A percentile compares a stretch with the other conserved stretches of the same genome.
Conservation (phyloP, 1,140 invertebrate species). For the Drosophila subpulchrella region DNA sequence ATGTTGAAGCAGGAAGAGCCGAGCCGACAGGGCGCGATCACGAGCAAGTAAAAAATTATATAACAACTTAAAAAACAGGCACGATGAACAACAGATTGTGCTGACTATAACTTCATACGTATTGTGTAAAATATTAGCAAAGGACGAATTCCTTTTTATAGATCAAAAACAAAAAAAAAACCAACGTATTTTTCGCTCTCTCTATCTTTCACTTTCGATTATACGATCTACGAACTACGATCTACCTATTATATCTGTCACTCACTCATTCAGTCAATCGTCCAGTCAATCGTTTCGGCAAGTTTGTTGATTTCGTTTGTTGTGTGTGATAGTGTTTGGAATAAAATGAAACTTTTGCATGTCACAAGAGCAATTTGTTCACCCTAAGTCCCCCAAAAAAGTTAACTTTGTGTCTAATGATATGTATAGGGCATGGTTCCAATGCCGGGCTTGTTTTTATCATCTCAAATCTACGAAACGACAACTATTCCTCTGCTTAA, state of each 20-base stretch:
- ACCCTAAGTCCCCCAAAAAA: slow-evolving; percentile 19
- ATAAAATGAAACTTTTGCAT: slow-evolving; percentile 43
- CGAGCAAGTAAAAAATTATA: slow-evolving; percentile 52
- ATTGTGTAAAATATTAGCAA: slow-evolving; percentile 79
- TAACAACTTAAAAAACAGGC: slow-evolving; percentile 38
- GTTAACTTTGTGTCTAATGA: slow-evolving; percentile 67
- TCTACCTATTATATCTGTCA: slow-evolving; percentile 37
- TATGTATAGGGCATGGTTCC: slow-evolving; percentile 12
- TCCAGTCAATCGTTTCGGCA: slow-evolving; percentile 62
- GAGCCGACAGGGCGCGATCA: slow-evolving; percentile 82
- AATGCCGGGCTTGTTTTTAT: slow-evolving; percentile 22
- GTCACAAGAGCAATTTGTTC: slow-evolving; percentile 63
- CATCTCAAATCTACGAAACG: slow-evolving; percentile 4
- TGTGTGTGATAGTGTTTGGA: slow-evolving; percentile 73
- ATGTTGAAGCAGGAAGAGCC: slow-evolving; percentile 65
- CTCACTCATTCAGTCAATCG: slow-evolving; percentile 50
- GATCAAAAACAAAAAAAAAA: slow-evolving; percentile 44
- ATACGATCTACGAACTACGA: slow-evolving; percentile 1
- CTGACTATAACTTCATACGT: slow-evolving; percentile 60
- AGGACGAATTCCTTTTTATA: slow-evolving; percentile 51
- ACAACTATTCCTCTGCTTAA: slow-evolving; percentile 53
- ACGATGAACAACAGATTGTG: slow-evolving; percentile 62
- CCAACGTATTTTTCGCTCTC: slow-evolving; percentile 61
- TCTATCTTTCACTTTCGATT: slow-evolving; percentile 47
- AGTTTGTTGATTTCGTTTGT: slow-evolving; percentile 74